Evolutionary conservation across 2,113 vertebrate species (phyloP).

Genomic region (Cervus canadensis): DNA sequence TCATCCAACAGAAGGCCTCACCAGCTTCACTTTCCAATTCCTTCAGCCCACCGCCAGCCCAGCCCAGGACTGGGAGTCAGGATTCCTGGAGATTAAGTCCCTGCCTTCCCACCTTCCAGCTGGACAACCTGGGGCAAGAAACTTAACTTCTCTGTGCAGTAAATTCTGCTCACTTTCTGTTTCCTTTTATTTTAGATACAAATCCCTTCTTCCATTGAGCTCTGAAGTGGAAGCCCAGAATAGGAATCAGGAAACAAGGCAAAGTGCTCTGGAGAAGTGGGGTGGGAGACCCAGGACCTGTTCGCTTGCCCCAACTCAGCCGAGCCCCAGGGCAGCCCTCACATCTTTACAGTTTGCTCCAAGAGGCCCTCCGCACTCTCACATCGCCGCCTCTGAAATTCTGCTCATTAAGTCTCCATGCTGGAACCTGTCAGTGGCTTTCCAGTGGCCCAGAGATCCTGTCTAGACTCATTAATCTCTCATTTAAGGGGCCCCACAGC

Average conservation of each 20-base stretch:
- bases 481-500: not conserved
- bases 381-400: not conserved
- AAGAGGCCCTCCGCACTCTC: not conserved
- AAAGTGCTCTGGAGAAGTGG: not conserved
- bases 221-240: not conserved
- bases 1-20: not conserved
- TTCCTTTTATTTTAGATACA: not conserved
- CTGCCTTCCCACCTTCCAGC: not conserved
- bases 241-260: not conserved
- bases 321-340: not conserved
- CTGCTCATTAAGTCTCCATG: not conserved
- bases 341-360: not conserved
- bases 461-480: not conserved
- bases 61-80: not conserved
- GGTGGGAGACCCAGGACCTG: too few relatives aligned
- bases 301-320: fast-evolving
- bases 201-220: not conserved
- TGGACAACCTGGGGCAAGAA: not conserved
- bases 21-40: not conserved
- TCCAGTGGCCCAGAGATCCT: not conserved
- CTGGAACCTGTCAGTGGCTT: not conserved
- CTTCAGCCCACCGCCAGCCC: not conserved
- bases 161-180: not conserved
- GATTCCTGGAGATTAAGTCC: not conserved
- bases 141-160: not conserved